Conservation (phyloP, 2,113 vertebrate genomes). For the Sinocyclocheilus maitianheensis region DNA sequence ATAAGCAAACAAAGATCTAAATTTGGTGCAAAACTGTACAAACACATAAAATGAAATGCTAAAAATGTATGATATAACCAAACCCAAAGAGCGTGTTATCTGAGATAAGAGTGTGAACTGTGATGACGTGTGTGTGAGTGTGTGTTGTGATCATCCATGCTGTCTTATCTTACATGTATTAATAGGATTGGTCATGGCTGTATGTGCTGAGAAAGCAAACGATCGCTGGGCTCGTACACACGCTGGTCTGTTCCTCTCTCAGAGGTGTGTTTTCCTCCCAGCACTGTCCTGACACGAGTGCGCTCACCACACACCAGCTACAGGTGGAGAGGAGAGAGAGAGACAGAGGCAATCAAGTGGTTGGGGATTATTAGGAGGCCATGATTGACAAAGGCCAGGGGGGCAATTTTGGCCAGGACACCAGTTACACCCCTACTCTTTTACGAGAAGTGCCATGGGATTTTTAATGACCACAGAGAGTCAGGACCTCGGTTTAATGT, state of each 20-base stretch:
- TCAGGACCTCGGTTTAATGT: too few species aligned
- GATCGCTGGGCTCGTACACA: not conserved
- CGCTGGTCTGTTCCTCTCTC: not conserved
- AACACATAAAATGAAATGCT: not conserved
- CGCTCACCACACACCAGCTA: too few species aligned
- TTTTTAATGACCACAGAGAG: too few species aligned
- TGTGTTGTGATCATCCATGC: not conserved
- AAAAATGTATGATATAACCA: not conserved
- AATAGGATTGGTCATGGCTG: not conserved
- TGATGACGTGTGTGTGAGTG: not conserved
- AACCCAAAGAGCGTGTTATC: not conserved
- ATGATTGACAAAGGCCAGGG: too few species aligned
- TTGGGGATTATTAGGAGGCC: too few species aligned
- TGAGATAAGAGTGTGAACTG: not conserved
- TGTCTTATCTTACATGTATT: constrained; percentile 9
- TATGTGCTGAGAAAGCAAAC: constrained; percentile 18
- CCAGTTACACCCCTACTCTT: too few species aligned
- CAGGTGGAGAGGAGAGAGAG: too few species aligned
- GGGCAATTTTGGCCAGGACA: too few species aligned
- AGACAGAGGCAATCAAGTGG: too few species aligned
- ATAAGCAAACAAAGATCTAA: not conserved
- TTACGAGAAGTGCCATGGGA: too few species aligned
- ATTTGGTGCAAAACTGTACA: not conserved
- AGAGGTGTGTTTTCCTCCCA: not conserved
- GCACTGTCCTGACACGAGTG: too few species aligned